Evolutionary conservation across 2,888 invertebrate genomes (phyloP), one percentile per base, ranked within the genome.

Genomic region (Pachydiplax longipennis): DNA sequence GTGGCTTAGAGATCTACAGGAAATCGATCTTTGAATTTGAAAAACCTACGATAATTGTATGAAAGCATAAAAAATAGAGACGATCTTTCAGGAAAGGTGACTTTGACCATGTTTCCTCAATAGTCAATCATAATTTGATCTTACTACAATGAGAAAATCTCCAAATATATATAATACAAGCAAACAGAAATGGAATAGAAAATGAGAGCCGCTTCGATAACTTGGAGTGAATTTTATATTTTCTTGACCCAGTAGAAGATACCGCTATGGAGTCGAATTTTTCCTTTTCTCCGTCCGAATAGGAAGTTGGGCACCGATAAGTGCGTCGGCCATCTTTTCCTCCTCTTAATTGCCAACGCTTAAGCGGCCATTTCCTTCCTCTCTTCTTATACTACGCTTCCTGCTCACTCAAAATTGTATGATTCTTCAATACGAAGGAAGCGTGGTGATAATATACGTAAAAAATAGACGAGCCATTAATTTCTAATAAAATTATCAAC

Each of bases 281-380:
- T 31, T 73, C 73, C 31, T 73, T 73, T 73, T 13, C 73, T 73
- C 31, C 31, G 31, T 73, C 73, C 25, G 25, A 65, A 65, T 22
- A 25, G 65, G 65, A 65, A 65, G 65, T 22, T 65, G 65, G 44
- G 65, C 65, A 65, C 65, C 61, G 61, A 61, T 25, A 35, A 58
- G 37, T 73, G 10, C 37, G 37, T 58, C 87, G 61, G 87, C 87
- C 87, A 87, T 87, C 87, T 87, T 87, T 87, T 31, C 61, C 87
- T 87, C 37, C 37, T 25, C 61, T 61, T 87, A 87, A 87, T 87
- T 87, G 87, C 37, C 61, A 37, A n/a, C 35, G 87, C 58, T 65
- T 87, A 87, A 58, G 87, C 87, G 61, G 87, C 87, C 87, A 87
- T 87, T 87, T 87, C 87, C 87, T 87, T 87, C 87, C 87, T 44